These are phyloP conservation scores for Pseudobourletiella spinata DNA, from an alignment of 1,140 invertebrate genomes.

Conservation along the genomic window DNA sequence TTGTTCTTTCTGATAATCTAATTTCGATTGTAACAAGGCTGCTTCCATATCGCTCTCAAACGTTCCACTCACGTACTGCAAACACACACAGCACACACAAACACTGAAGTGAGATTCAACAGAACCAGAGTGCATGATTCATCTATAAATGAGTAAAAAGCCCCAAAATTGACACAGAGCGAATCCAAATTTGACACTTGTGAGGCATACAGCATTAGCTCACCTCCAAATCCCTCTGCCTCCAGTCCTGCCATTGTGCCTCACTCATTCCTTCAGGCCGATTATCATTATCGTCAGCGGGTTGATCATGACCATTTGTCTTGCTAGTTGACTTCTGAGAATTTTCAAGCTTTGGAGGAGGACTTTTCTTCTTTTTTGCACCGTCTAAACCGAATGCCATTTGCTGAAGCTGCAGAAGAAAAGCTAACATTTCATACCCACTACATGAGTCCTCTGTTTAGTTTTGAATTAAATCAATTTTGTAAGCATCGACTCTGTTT, in stretches of 20 bases:
- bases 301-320: too few relatives aligned
- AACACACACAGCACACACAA: neutral
- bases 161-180: neutral
- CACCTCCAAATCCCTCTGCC: conserved; percentile 12
- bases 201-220: neutral
- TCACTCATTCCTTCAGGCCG: conserved; percentile 9
- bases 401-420: conserved; percentile 1
- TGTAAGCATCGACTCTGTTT: too few relatives aligned
- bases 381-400: conserved; percentile 17
- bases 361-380: conserved; percentile 11
- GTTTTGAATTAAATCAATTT: too few relatives aligned
- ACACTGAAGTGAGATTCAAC: neutral
- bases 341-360: neutral
- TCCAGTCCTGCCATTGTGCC: conserved; percentile 16
- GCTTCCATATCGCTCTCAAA: conserved; percentile 57
- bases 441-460: too few relatives aligned
- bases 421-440: too few relatives aligned
- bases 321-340: neutral
- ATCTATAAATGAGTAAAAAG: neutral
- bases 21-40: conserved; percentile 57
- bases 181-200: neutral
- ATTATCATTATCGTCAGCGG: neutral
- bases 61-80: conserved; percentile 50
- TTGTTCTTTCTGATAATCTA: conserved; percentile 58
- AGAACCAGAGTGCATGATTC: neutral